Evolutionary conservation across 2,797 vertebrate genomes (phyloP), one percentile per base, ranked within the genome.

Genomic region (Triplophysa bombifrons): DNA sequence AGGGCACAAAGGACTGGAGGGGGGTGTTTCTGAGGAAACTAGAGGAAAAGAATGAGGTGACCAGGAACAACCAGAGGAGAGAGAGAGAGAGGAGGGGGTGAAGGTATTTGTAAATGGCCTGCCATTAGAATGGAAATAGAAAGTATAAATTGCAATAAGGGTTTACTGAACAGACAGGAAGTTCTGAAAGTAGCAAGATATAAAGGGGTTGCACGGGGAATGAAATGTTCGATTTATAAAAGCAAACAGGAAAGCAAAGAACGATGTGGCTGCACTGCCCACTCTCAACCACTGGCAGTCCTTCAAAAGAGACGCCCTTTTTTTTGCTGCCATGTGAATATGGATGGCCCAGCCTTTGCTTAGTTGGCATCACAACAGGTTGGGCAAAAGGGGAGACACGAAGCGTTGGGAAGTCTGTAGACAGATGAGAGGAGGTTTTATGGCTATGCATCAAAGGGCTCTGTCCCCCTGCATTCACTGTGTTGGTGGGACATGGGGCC

Each of bases 261-360:
- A 38, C 34, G 34, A 8, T 38, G 68, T 75, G 83, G 41, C 51
- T 72, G 72, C 44, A 69, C 66, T 61, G 20, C 25, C 80, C 46
- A 67, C 50, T 70, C 65, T 65, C 85, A 82, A 84, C 85, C 88
- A 87, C 89, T 19, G 81, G 89, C 86, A 87, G 87, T 83, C 85
- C 81, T 61, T 91, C 84, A 93, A 93, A 89, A 88, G 90, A 79
- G 80, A 84, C 83, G 82, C 88, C 76, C 83, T 81, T 82, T 74
- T 87, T 87, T 87, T 88, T 88, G 82, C 83, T 86, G 86, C 87
- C 84, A 86, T 90, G 86, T 65, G 80, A 92, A 84, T 89, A 92
- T 90, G 88, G 91, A 89, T 85, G 93, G 92, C 91, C 91, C 90
- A 87, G 84, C 85, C 88, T 81, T 85, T 88, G 87, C 87, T 88